These are phyloP conservation scores for Drosophila setosimentum DNA, from an alignment of 2,888 invertebrate species.

Conservation along the genomic window DNA sequence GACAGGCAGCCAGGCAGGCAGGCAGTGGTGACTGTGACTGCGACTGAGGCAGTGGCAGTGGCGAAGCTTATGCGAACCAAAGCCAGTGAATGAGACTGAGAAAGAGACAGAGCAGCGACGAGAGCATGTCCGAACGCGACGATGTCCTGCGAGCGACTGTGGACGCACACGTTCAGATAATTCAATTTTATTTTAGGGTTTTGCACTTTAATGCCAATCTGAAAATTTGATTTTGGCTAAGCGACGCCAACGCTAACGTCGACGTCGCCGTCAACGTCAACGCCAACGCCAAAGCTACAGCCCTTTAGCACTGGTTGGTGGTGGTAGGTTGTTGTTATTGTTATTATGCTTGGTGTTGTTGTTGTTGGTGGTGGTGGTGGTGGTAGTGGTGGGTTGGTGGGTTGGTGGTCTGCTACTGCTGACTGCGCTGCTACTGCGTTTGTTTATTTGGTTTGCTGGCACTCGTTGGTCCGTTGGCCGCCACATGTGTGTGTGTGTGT, in stretches of 20 bases:
- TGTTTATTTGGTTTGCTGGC: constrained; percentile 59
- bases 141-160: constrained; percentile 75
- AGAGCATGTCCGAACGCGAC: constrained; percentile 74
- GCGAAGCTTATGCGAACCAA: constrained; percentile 52
- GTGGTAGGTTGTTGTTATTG: constrained; percentile 61
- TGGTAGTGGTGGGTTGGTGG: constrained; percentile 44
- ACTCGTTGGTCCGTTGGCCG: constrained; percentile 64
- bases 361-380: constrained; percentile 34
- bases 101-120: constrained; percentile 50
- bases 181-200: constrained; percentile 84
- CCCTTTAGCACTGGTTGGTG: constrained; percentile 51
- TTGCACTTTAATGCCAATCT: constrained; percentile 84
- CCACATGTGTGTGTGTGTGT: constrained; percentile 69
- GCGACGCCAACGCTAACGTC: constrained; percentile 55
- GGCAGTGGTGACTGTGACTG: constrained; percentile 32
- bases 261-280: constrained; percentile 30
- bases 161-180: constrained; percentile 82
- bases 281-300: constrained; percentile 43
- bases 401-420: constrained; percentile 25
- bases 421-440: constrained; percentile 38
- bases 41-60: constrained; percentile 38
- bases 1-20: constrained; percentile 5
- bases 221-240: constrained; percentile 83
- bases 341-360: constrained; percentile 40
- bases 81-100: constrained; percentile 40